Base-by-base conservation (phyloP, 1,140 invertebrate species). In the Drosophila nikananu region DNA sequence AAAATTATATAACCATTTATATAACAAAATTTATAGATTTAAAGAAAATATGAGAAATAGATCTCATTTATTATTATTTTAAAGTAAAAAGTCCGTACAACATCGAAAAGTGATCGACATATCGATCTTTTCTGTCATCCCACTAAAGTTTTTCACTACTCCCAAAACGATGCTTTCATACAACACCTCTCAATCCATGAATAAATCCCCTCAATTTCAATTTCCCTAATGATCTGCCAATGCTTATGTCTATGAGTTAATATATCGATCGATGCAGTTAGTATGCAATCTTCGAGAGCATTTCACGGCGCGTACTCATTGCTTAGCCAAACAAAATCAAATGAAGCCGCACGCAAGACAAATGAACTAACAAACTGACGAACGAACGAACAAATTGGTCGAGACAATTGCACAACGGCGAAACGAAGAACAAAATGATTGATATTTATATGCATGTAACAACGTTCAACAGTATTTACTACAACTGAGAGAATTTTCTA, bases 331-430 rank as follows among this genome's bases (percentile, higher is more conserved):
- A 73, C 30, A 71, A 61, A 74, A 73, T 72, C 59, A 79, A 79
- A 77, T 61, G 32, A 70, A 84, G 82, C 78, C 27, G 77, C 76
- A 65, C 59, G 52, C 80, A 82, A 82, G 80, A 77, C 74, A 82
- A 65, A 77, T 30, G 13, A 74, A 72, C 77, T 64, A 77, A 79
- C 74, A 49, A 86, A 70, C 66, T 84, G 73, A 83, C 81, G 57
- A 76, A 79, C 81, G 57, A 76, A 79, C 65, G 58, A 67, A 86
- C 65, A 65, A 83, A 75, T 66, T 75, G 67, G 30, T 80, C 37
- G 70, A 82, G 80, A 82, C 66, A 71, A 68, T 82, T 83, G 81
- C 64, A 75, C 71, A 79, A 74, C 48, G 58, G 80, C 80, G 63
- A 78, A 66, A 57, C 54, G 80, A 82, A 62, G 59, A 83, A 81